These are phyloP conservation scores for Mesorhabditis sp. DNA, from an alignment of 2,888 invertebrate genomes.

Conservation along the genomic window DNA sequence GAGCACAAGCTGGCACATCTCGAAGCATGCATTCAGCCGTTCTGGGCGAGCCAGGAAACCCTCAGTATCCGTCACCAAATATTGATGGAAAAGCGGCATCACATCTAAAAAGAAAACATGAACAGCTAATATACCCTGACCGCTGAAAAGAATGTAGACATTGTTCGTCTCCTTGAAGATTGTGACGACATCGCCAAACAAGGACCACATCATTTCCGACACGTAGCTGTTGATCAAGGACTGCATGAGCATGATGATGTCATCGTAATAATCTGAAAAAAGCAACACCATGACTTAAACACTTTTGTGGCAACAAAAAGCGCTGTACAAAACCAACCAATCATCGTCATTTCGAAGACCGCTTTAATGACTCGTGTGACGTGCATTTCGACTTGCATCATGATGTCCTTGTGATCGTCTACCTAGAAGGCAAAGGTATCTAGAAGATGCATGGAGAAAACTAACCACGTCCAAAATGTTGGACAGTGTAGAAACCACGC, in stretches of 20 bases:
- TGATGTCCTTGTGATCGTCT: constrained; percentile 66
- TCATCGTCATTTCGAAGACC: constrained; percentile 55
- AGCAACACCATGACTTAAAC: neutral
- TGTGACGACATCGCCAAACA: constrained; percentile 64
- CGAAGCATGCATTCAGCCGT: constrained; percentile 82
- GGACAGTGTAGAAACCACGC: constrained; percentile 89
- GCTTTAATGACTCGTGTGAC: constrained; percentile 78
- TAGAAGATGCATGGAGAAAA: neutral
- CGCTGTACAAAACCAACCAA: constrained; percentile 14
- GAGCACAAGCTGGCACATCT: constrained; percentile 73
- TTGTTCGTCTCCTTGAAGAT: constrained; percentile 89
- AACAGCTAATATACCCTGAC: constrained; percentile 37
- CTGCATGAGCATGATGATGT: constrained; percentile 85
- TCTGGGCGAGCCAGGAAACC: constrained; percentile 87
- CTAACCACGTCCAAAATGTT: constrained; percentile 90
- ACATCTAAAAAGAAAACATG: constrained; percentile 69
- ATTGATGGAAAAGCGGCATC: constrained; percentile 97
- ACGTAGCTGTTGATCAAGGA: constrained; percentile 83
- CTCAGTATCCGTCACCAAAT: constrained; percentile 88
- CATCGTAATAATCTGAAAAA: constrained; percentile 85
- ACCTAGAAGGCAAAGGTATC: constrained; percentile 6
- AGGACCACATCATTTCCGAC: constrained; percentile 86
- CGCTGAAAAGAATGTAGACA: constrained; percentile 74
- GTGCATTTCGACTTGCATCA: constrained; percentile 82
- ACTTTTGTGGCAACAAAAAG: no score